Percentiles rank a stretch among this genome's conserved stretches.
Conservation (phyloP, 2,797 vertebrate species). For the Acipenser oxyrinchus region DNA sequence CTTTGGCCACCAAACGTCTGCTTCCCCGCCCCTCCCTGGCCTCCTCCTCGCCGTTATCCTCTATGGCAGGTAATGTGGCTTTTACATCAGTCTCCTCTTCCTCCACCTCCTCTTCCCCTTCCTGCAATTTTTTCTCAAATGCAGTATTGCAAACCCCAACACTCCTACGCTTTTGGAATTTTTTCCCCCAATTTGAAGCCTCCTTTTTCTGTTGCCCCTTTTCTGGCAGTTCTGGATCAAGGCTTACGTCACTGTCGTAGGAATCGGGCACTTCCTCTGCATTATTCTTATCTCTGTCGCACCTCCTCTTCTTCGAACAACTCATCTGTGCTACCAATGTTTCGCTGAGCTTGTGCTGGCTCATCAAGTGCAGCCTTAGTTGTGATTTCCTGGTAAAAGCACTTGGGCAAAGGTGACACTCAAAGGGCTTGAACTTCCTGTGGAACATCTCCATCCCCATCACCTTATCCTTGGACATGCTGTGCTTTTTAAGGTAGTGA, state of each 20-base stretch:
- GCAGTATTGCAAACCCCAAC: too few species aligned
- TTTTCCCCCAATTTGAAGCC: constrained; percentile 21
- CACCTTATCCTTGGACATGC: constrained; percentile 71
- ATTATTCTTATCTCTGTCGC: constrained; percentile 41
- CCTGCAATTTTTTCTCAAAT: constrained; percentile 13
- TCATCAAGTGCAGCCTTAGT: constrained; percentile 77
- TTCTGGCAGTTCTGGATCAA: constrained; percentile 14
- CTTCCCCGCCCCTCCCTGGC: constrained; percentile 72
- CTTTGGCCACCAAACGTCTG: constrained; percentile 78
- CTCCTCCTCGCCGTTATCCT: constrained; percentile 43
- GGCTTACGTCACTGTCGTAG: constrained; percentile 14
- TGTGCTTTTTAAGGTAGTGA: constrained; percentile 82
- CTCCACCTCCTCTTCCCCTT: constrained; percentile 13
- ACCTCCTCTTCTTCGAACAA: constrained; percentile 43
- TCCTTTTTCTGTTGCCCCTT: constrained; percentile 28
- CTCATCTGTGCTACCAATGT: constrained; percentile 58
- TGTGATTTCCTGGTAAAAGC: constrained; percentile 79
- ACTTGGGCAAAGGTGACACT: constrained; percentile 88
- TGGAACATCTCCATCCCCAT: constrained; percentile 74
- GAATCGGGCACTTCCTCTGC: constrained; percentile 38
- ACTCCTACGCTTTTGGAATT: constrained; percentile 22
- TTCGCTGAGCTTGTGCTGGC: constrained; percentile 69
- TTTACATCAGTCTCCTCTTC: constrained; percentile 44
- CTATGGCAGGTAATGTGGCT: constrained; percentile 45
- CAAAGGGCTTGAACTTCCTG: constrained; percentile 76